Percentiles rank a stretch among this genome's conserved stretches.
Conservation (phyloP, 2,113 vertebrate species). For the Daubentonia madagascariensis region DNA sequence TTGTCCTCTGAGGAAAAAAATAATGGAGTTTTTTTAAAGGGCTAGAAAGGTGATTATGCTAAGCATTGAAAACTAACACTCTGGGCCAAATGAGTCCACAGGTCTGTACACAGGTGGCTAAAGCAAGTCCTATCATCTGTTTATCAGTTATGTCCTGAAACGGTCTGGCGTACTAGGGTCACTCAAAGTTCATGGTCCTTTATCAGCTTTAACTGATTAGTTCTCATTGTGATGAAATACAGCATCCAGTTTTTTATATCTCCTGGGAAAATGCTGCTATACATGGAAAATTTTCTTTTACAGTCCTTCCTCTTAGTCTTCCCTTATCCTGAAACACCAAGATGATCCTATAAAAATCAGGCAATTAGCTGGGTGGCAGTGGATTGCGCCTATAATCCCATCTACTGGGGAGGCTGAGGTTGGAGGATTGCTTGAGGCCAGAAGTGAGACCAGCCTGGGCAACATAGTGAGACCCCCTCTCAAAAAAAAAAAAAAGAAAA, state of each 20-base stretch:
- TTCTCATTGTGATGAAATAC: neutral
- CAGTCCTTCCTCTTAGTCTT: neutral
- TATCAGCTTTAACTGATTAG: neutral
- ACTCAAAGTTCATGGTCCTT: too few relatives aligned
- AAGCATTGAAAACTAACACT: neutral
- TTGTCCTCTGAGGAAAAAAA: neutral
- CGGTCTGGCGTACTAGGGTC: neutral
- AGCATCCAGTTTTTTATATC: neutral
- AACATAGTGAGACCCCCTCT: too few relatives aligned
- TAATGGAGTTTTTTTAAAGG: neutral
- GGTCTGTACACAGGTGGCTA: neutral
- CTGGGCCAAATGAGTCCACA: neutral
- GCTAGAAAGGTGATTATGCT: neutral
- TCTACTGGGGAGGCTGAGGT: too few relatives aligned
- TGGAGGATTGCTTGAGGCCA: too few relatives aligned
- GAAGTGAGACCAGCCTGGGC: too few relatives aligned
- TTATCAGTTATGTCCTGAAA: neutral
- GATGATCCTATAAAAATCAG: neutral
- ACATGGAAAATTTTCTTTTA: neutral
- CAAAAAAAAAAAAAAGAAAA: too few relatives aligned
- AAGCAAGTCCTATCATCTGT: neutral
- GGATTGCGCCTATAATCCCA: too few relatives aligned
- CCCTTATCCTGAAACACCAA: neutral
- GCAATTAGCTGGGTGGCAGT: neutral
- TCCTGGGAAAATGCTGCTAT: neutral